Evolutionary conservation across 2,797 vertebrate genomes (phyloP), one percentile per base, ranked within the genome.

Genomic region (Oryzias dopingdopingensis): DNA sequence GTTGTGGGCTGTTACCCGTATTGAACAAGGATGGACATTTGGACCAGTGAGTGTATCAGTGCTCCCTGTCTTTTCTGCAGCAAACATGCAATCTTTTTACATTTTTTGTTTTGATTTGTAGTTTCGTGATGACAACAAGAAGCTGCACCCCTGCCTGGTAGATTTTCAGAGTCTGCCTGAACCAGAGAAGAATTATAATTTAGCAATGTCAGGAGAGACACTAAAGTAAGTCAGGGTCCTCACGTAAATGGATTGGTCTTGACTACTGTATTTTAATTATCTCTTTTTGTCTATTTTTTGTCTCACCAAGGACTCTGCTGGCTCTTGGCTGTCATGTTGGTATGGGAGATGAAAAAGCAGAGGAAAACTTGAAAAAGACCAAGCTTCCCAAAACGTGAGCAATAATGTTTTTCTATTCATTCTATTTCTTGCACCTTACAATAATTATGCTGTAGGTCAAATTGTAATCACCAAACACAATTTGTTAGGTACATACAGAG

Each of bases 271-370:
- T 3, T 20, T 4, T 67, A 54, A 72, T 22, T 72, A 49, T 77
- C 17, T 5, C 15, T 14, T 52, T 2, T 0, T 66, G 13, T 69
- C 32, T 64, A 3, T 22, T 22, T 22, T 22, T 52, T 8, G n/a
- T 75, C 67, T 65, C 7, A 42, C 32, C 32, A 49, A 97, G 95
- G 87, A 97, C 96, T 17, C 88, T 98, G 52, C 83, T 97, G 72
- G 96, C 95, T 0, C 81, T 98, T 49, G 95, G 96, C 37, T 97
- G 96, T 69, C 96, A 98, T 4, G 96, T 98, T 23, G 95, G 96
- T 37, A 96, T 97, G 95, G 96, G 94, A 0, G 95, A 98, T 2
- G 96, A 98, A 74, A 98, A 98, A 76, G 95, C 95, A 0, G 96
- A 98, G 46, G 96, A 98, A 70, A 98, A 98, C 84, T 82, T 98